Base-by-base conservation (phyloP, 2,797 vertebrate species). In the Paratrypauchen microcephalus region DNA sequence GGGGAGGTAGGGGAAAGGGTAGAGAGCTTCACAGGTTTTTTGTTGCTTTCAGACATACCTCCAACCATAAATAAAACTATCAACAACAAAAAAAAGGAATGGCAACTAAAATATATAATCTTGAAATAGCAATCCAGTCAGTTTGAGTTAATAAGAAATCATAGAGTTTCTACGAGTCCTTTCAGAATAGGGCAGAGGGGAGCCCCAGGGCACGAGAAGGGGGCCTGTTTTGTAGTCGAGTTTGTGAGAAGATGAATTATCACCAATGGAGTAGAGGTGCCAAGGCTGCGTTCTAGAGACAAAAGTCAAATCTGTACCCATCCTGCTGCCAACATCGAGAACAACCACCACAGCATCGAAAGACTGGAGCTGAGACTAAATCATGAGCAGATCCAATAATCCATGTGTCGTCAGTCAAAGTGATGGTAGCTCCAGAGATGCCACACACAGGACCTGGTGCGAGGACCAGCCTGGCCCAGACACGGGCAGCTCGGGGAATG, bases 1-100 rank as follows among this genome's bases (percentile, higher is more conserved):
- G n/a, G 81, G 11, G 88, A 88, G 67, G 55, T 16, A n/a, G 78
- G 63, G 9, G 70, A 30, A 12, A 96, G 93, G 78, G 91, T 83
- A 67, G 92, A 87, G 74, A 92, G 92, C 80, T 83, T 91, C 74
- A 86, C 87, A 4, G 76, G 83, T 81, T 93, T 90, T 76, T 85
- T 78, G 78, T 59, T 83, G 78, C 78, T 92, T 88, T 93, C 89
- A 26, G 92, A 94, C 89, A 94, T 94, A 87, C 65, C 76, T 82
- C 39, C 66, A 2, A 82, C 65, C 72, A 84, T 87, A 91, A 90
- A 85, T 88, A 75, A 71, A 69, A 60, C 24, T 45, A 65, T 32
- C 11, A 19, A 52, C n/a, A 55, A 19, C 18, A n/a, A 12, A 12
- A 26, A 19, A 67, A 55, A 52, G 5, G 62, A 54, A 30, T 65